These are phyloP conservation scores for Halisarca cf. caerulea DNA, from an alignment of 37 sponge, comb jelly and placozoan species.

Conservation along the genomic window DNA sequence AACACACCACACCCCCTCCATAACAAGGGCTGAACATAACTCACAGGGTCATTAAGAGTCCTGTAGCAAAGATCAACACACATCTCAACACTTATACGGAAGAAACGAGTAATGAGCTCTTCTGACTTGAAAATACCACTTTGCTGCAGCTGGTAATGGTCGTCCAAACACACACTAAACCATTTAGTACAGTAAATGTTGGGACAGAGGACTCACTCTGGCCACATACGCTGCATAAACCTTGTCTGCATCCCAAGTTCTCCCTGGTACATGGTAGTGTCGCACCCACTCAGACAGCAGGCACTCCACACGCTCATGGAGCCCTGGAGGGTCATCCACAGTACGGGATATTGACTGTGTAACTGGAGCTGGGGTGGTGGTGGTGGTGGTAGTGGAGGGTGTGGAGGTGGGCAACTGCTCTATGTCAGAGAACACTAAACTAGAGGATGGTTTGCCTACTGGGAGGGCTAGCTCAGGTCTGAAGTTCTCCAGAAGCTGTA, in stretches of 20 bases:
- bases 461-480: slow-evolving; percentile 41
- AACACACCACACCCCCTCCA: not conserved
- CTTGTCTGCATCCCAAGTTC: slow-evolving; percentile 86
- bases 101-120: slow-evolving; percentile 92
- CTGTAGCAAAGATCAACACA: slow-evolving; percentile 97
- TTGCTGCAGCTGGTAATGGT: slow-evolving; percentile 79
- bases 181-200: too few species aligned
- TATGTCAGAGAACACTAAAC: slow-evolving; percentile 30
- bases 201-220: slow-evolving; percentile 39
- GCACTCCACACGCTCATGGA: slow-evolving; percentile 95
- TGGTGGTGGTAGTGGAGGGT: slow-evolving; percentile 34
- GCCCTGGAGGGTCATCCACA: slow-evolving; percentile 91
- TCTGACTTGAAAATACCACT: slow-evolving; percentile 95
- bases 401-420: slow-evolving; percentile 49
- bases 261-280: slow-evolving; percentile 86
- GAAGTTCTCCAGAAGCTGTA: slow-evolving; percentile 79
- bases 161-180: not conserved
- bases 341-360: slow-evolving; percentile 37
- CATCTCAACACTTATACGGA: slow-evolving; percentile 96
- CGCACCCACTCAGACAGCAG: slow-evolving; percentile 96
- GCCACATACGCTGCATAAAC: slow-evolving; percentile 87
- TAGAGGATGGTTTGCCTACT: not conserved
- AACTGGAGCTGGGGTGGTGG: slow-evolving; percentile 13
- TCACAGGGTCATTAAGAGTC: slow-evolving; percentile 81
- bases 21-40: not conserved